Percentiles rank a stretch among this genome's conserved stretches.
Conservation (phyloP, 2,113 vertebrate species). For the Sylvilagus bachmani region DNA sequence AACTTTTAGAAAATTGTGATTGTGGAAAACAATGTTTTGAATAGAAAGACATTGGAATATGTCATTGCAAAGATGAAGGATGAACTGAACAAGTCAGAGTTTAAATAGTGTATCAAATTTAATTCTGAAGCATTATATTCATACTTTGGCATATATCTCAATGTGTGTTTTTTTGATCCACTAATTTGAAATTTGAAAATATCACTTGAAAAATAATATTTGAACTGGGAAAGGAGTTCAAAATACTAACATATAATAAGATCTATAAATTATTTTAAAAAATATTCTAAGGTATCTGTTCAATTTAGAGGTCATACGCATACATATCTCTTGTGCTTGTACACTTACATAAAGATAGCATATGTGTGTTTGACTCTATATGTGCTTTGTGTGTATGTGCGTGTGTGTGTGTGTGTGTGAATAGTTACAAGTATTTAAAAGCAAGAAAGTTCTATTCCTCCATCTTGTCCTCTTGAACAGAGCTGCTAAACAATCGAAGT, state of each 20-base stretch:
- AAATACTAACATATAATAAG: not conserved
- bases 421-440: not conserved
- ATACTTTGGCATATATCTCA: not conserved
- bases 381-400: not conserved
- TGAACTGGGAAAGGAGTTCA: not conserved
- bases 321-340: not conserved
- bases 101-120: not conserved
- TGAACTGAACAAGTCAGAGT: not conserved
- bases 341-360: not conserved
- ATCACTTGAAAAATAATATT: not conserved
- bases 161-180: too few relatives aligned
- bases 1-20: conserved; percentile 36
- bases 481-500: not conserved
- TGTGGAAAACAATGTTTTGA: not conserved
- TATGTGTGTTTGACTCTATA: not conserved
- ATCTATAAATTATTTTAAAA: not conserved
- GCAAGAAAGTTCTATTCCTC: not conserved
- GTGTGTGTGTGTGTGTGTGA: not conserved
- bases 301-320: not conserved
- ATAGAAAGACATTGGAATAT: not conserved
- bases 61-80: not conserved
- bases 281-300: not conserved
- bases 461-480: not conserved
- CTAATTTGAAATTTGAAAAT: conserved; percentile 46
- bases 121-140: conserved; percentile 18